Percentiles rank a stretch among this genome's conserved stretches.
Conservation (phyloP, 2,113 vertebrate species). For the Mohoua ochrocephala region DNA sequence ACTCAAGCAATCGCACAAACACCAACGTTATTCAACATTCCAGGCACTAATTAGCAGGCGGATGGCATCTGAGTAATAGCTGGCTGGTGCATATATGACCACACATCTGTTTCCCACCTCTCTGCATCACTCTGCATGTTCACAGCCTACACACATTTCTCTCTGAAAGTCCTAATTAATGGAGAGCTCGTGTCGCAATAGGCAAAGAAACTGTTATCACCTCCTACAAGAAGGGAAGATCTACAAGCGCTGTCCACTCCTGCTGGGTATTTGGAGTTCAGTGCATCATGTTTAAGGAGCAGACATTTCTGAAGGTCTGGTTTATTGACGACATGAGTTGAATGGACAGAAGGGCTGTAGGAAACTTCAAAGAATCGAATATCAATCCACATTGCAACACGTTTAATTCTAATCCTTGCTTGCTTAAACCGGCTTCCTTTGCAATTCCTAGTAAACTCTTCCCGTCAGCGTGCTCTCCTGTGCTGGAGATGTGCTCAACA, state of each 20-base stretch:
- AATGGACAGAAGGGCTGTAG: neutral
- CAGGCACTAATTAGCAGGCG: neutral
- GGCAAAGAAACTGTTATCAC: neutral
- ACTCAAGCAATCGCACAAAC: neutral
- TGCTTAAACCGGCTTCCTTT: neutral
- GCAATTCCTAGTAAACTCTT: neutral
- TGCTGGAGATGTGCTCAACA: neutral
- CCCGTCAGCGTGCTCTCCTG: rapidly evolving
- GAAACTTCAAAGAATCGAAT: neutral
- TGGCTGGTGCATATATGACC: neutral
- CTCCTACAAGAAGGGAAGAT: neutral
- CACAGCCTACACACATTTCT: conserved; percentile 31
- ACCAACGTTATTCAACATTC: neutral
- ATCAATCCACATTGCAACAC: neutral
- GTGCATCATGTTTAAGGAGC: neutral
- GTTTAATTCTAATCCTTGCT: neutral
- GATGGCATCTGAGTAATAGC: conserved; percentile 28
- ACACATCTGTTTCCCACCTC: conserved; percentile 43
- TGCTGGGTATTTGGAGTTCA: neutral
- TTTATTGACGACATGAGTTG: neutral
- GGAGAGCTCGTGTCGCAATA: neutral
- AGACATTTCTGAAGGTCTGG: neutral
- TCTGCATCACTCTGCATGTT: conserved; percentile 5
- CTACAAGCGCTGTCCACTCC: neutral
- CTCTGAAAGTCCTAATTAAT: conserved; percentile 1